Evolutionary conservation across 2,888 invertebrate species (phyloP), one percentile per base, ranked within the genome.

Genomic region (Oscheius onirici): DNA sequence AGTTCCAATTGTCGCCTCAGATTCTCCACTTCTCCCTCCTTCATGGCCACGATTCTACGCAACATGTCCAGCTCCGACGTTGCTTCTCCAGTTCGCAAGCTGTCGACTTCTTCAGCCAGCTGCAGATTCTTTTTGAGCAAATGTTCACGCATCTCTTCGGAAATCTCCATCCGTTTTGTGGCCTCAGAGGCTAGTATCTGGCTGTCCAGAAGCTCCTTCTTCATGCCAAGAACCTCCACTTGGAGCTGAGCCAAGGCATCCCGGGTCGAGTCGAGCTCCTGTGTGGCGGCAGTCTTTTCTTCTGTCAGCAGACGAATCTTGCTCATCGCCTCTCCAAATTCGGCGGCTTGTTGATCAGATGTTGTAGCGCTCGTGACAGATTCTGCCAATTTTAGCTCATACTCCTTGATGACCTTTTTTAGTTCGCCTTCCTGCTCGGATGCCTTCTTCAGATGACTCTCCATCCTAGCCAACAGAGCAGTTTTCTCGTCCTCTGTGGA

Each of bases 41-140:
- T 93, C 87, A 96, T 96, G 34, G 94, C 95, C 83, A 97, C 97
- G 81, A 97, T 95, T 10, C 95, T 94, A 90, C 97, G 96, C 40
- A 97, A 91, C 90, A 97, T 97, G 10, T 66, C 22, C n/a, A 66
- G 5, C 24, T 66, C 26, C 13, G 17, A 13, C 2, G 20, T 1
- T 13, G n/a, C 10, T 17, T 24, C 46, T 6, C 10, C 26, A 15
- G 63, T 10, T 2, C 22, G n/a, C 54, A 54, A 13, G 22, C 17
- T 51, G 43, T 22, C 34, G 3, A 52, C 22, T n/a, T 66, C 52
- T 10, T 69, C 69, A 11, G 52, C 67, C 49, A 73, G 28, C 11
- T 57, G 40, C 28, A 52, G n/a, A 8, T 66, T 68, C 24, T 57
- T 43, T 24, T 20, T 43, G 40, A 46, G 34, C 49, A 66, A 17